Percentiles rank a stretch among this genome's conserved stretches.
Evolutionary conservation across 2,113 vertebrate species (phyloP).

Genomic region (Neodontobutis hainanensis): DNA sequence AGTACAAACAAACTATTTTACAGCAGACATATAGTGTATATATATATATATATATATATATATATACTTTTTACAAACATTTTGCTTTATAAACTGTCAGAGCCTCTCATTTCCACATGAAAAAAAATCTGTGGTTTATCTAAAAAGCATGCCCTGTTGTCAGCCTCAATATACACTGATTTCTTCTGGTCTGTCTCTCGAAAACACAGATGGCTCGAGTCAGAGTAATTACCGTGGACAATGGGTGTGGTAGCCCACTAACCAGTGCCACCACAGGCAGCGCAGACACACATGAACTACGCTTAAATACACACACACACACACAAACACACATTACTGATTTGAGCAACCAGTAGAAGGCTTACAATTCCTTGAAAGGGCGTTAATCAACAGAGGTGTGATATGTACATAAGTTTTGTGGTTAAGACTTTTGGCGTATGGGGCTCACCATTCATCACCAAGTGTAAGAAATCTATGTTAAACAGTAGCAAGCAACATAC

Average conservation of each 20-base stretch:
- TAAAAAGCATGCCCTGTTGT: constrained; percentile 28
- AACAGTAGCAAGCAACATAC: too few relatives aligned
- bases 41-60: too few relatives aligned
- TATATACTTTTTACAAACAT: background rate
- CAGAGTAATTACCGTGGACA: constrained; percentile 72
- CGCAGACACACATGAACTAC: constrained; percentile 41
- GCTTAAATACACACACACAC: constrained; percentile 50
- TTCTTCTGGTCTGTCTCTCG: constrained; percentile 45
- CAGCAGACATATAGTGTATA: too few relatives aligned
- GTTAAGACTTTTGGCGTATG: constrained; percentile 40
- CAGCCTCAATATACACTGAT: constrained; percentile 36
- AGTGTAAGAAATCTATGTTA: too few relatives aligned
- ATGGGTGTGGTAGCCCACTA: constrained; percentile 76
- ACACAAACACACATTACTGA: constrained; percentile 50
- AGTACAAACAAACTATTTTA: background rate
- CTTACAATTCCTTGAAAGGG: constrained; percentile 65
- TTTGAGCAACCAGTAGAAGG: constrained; percentile 51
- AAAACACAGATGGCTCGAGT: constrained; percentile 71
- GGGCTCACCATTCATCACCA: background rate
- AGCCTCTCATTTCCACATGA: constrained; percentile 3
- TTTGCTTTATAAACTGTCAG: background rate
- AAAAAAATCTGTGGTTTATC: constrained; percentile 14
- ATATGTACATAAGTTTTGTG: constrained; percentile 49
- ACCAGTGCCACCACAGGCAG: constrained; percentile 67
- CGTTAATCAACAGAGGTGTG: constrained; percentile 60